These are phyloP conservation scores for Pholis gunnellus DNA, from an alignment of 2,113 vertebrate genomes.

Conservation along the genomic window DNA sequence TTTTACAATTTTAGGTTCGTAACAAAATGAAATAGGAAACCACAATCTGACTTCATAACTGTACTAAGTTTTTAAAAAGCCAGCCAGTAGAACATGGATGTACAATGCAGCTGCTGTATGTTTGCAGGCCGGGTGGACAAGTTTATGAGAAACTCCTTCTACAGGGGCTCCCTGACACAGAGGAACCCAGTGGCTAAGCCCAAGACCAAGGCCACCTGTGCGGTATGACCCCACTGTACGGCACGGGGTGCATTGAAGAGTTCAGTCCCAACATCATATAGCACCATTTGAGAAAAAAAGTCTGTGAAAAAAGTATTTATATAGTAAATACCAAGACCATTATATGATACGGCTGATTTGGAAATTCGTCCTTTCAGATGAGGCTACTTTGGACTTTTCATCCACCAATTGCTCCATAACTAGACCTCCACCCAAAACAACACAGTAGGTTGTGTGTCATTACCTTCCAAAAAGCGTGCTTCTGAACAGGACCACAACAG, in stretches of 20 bases:
- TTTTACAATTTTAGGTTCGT: not conserved
- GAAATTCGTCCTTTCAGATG: not conserved
- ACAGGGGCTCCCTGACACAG: constrained; percentile 89
- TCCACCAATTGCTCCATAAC: not conserved
- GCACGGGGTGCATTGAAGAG: constrained; percentile 43
- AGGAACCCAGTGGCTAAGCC: constrained; percentile 84
- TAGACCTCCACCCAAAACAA: not conserved
- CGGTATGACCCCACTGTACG: constrained; percentile 62
- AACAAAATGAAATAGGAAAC: not conserved
- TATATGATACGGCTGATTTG: not conserved
- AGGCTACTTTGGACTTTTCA: not conserved
- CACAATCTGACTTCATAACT: not conserved
- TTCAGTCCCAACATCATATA: constrained; percentile 27
- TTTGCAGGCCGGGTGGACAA: constrained; percentile 71
- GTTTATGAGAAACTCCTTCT: constrained; percentile 83
- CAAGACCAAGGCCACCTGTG: constrained; percentile 61
- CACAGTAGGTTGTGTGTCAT: not conserved
- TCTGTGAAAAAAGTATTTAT: not conserved
- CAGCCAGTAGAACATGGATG: constrained; percentile 4
- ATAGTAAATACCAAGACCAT: too few species aligned
- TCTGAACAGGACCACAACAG: not conserved
- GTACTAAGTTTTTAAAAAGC: not conserved
- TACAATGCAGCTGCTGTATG: constrained; percentile 50
- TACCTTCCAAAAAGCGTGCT: not conserved
- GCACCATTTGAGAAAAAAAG: not conserved